Evolutionary conservation across 2,797 vertebrate genomes (phyloP).

Genomic region (Paguma larvata): DNA sequence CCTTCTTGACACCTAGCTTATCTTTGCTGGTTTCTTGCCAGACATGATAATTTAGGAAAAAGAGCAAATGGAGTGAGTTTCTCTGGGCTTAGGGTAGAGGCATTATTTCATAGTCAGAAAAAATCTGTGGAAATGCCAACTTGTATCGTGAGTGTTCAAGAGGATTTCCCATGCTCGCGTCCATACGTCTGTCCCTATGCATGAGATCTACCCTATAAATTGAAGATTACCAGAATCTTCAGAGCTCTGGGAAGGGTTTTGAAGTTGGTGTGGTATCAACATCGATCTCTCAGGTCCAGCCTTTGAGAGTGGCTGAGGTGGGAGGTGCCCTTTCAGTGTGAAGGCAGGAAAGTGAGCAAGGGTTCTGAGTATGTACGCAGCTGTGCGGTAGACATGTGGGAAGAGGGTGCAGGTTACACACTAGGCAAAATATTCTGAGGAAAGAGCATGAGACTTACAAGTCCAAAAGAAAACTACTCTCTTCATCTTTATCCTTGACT

Average conservation of each 20-base stretch:
- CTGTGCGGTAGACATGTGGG: not conserved
- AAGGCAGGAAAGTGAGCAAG: not conserved
- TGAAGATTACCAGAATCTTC: not conserved
- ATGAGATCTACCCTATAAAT: not conserved
- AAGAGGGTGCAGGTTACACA: not conserved
- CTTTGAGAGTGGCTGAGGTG: not conserved
- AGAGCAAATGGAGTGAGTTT: not conserved
- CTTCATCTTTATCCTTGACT: not conserved
- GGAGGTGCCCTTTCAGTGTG: not conserved
- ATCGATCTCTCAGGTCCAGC: not conserved
- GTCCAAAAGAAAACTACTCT: not conserved
- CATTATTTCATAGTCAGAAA: slow-evolving; percentile 21
- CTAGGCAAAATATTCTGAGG: not conserved
- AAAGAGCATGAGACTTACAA: not conserved
- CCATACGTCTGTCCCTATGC: not conserved
- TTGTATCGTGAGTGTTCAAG: not conserved
- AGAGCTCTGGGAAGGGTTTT: not conserved
- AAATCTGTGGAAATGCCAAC: not conserved
- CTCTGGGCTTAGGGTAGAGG: not conserved
- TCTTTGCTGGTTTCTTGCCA: not conserved
- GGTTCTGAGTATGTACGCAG: not conserved
- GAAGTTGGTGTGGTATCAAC: not conserved
- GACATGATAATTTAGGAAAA: not conserved
- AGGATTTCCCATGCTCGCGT: not conserved
- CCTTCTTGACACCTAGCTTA: not conserved